Evolutionary conservation across 2,797 vertebrate genomes (phyloP), one percentile per base, ranked within the genome.

Genomic region (Oryzias dopingdopingensis): DNA sequence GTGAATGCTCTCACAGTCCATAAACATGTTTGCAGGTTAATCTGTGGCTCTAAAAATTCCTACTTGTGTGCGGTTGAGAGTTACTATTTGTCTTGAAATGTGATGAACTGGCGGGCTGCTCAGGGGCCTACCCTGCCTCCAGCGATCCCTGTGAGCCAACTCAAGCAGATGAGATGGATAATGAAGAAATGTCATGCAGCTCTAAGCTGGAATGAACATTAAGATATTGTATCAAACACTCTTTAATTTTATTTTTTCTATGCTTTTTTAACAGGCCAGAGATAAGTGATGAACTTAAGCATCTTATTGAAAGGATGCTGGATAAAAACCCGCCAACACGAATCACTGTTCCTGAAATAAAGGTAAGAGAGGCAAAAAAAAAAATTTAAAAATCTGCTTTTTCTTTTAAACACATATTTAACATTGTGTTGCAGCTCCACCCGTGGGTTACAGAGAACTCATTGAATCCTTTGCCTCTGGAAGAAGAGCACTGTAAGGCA

Each of bases 331-430:
- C 97, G 0, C 91, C 93, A 78, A 93, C 82, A 0, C 93, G 97
- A 88, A 95, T 96, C 76, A 94, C 91, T 13, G 87, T 98, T 70
- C 90, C 95, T n/a, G 91, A 94, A 70, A 93, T 98, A 60, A 99
- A 99, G 93, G 97, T 97, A 6, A 44, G 23, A 50, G 4, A 14
- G 1, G 16, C 5, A 53, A 51, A 40, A 29, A 29, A 29, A 29
- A 6, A 29, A 29, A 29, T n/a, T n/a, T n/a, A 6, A 2, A 29
- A 45, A n/a, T 2, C 2, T 18, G 14, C 40, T 3, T 49, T 10
- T 24, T 12, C 29, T 8, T 12, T 37, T 37, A 12, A 40, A 14
- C 14, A 5, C 43, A 37, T 14, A 16, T 59, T 50, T 14, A 42
- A 14, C n/a, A 4, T 4, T 23, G 8, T 13, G 32, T 13, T 10